A percentile compares a stretch with the other conserved stretches of the same genome.
Conservation (phyloP, 2,113 vertebrate species). For the Chamaetylas fuelleborni region DNA sequence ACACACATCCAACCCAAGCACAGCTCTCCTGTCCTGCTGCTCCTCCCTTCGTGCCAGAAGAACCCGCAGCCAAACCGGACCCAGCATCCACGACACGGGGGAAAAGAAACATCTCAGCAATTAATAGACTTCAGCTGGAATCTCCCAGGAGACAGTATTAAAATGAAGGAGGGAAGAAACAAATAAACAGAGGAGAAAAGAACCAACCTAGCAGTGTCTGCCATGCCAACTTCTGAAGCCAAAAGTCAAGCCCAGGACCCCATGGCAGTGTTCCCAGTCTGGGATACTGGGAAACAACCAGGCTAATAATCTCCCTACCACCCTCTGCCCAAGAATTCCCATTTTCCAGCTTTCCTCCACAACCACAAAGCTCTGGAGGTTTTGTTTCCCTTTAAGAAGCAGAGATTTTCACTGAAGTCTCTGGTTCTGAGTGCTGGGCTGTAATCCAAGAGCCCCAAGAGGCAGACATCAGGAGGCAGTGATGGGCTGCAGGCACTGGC, state of each 20-base stretch:
- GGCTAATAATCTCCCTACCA: not conserved
- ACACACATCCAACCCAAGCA: not conserved
- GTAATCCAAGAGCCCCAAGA: not conserved
- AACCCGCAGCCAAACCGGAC: not conserved
- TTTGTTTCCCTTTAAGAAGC: not conserved
- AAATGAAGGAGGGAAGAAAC: slow-evolving; percentile 23
- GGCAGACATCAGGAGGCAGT: not conserved
- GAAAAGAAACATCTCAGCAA: slow-evolving; percentile 26
- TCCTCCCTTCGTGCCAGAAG: not conserved
- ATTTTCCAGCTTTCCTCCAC: not conserved
- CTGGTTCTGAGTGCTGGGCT: not conserved
- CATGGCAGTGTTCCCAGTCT: not conserved
- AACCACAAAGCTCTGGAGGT: not conserved
- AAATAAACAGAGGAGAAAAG: slow-evolving; percentile 21
- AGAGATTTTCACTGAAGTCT: not conserved
- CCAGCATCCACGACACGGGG: rapidly evolving
- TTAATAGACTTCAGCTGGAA: slow-evolving; percentile 13
- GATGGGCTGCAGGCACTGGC: not conserved
- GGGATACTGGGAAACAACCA: not conserved
- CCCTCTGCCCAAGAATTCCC: not conserved
- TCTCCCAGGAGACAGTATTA: slow-evolving; percentile 29
- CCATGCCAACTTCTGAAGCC: not conserved
- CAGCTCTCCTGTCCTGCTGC: not conserved
- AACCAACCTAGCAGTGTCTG: not conserved
- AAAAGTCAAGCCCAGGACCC: not conserved